Evolutionary conservation across 2,888 invertebrate genomes (phyloP), one percentile per base, ranked within the genome.

Genomic region (Tanaodytes sp.): DNA sequence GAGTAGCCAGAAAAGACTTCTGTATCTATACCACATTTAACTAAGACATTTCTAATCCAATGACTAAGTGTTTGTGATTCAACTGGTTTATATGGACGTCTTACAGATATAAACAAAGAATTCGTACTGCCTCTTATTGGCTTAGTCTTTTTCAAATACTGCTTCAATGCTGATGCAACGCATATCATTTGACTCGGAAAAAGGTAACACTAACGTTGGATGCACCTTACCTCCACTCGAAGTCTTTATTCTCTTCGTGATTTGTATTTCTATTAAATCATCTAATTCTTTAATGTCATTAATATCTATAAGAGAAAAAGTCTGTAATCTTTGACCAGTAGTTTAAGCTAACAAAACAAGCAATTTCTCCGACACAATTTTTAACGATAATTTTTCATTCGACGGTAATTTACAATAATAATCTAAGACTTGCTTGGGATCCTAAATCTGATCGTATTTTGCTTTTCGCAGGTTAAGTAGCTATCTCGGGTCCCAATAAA

Each of bases 191-290:
- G 16, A 6, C 6, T 1, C 2, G 18, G 8, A 27, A 37, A 36
- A 39, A 45, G 63, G 54, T 48, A 63, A 31, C 3, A 40, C 19
- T 31, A 33, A 15, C 46, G 18, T 23, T 54, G 46, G 5, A 19
- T 23, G n/a, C n/a, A n/a, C n/a, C n/a, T n/a, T n/a, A n/a, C n/a
- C n/a, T n/a, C n/a, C n/a, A 11, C 68, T 31, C n/a, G 68, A 43
- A 0, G 52, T 68, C 37, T 68, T 68, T 12, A 68, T 62, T 27
- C 42, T 36, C n/a, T n/a, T n/a, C n/a, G n/a, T n/a, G n/a, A n/a
- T n/a, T n/a, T n/a, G n/a, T n/a, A n/a, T n/a, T n/a, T n/a, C n/a
- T n/a, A n/a, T n/a, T n/a, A n/a, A n/a, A n/a, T n/a, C n/a, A n/a
- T n/a, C n/a, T n/a, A n/a, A 18, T 18, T 39, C 18, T 39, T 39